Evolutionary conservation across 2,113 vertebrate genomes (phyloP), one percentile per base, ranked within the genome.

Genomic region (Onychostruthus taczanowskii): DNA sequence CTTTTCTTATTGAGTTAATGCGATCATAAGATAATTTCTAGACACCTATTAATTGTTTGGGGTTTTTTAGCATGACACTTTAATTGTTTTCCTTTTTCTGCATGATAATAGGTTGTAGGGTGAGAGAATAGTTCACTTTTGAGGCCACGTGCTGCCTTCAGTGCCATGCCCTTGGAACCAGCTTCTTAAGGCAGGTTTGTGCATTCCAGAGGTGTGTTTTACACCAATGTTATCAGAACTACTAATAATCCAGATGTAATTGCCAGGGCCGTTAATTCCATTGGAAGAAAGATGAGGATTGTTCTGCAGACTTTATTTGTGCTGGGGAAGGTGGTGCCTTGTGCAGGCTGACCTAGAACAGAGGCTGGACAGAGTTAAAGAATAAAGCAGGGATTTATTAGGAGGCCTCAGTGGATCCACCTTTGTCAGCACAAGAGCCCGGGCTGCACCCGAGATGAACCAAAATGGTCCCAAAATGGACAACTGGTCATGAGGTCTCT

Each of bases 1-100:
- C 61, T 93, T 93, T 95, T 81, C 75, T 68, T 79, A 49, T 6
- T 55, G 83, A 91, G 44, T 89, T 96, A 78, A 64, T 11, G 49
- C 52, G 66, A 72, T 75, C 26, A 15, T 78, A 44, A 55, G 73
- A 55, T 92, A 47, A 91, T 91, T 95, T 84, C 70, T 91, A 49
- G 66, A 67, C 43, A 80, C 67, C 41, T 79, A 3, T 86, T 85
- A 63, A 58, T 43, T 27, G 30, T 73, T 41, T 41, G 27, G 0
- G 0, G 1, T 0, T 16, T 41, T 87, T 78, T 35, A 62, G 64
- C 39, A 3, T 6, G 11, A 30, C 16, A 3, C 41, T 92, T 72
- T 13, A 6, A 7, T 73, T 50, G 6, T 64, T 75, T 56, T 28
- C 33, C 30, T 85, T 63, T 56, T 70, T 50, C 37, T 66, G 27